A percentile compares a stretch with the other conserved stretches of the same genome.
Conservation (phyloP, 1,140 invertebrate genomes). For the Drosophila paulistorum region DNA sequence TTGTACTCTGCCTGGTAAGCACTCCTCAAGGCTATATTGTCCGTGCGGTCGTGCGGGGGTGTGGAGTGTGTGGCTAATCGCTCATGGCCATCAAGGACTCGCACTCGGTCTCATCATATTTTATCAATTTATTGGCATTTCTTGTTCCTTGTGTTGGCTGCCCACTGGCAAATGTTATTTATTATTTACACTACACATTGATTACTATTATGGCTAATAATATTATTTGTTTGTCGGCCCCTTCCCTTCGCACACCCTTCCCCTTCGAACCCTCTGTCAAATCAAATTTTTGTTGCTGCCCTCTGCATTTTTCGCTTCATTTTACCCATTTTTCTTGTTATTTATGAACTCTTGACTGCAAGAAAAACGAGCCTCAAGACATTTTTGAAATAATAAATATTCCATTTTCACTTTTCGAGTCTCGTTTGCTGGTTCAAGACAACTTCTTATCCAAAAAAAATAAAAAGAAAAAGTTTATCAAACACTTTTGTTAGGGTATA, state of each 20-base stretch:
- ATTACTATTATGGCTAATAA: constrained; percentile 77
- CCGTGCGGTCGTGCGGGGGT: constrained; percentile 29
- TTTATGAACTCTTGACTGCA: constrained; percentile 70
- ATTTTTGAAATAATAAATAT: constrained; percentile 79
- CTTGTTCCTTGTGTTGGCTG: constrained; percentile 17
- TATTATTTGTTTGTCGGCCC: constrained; percentile 60
- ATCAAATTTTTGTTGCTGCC: constrained; percentile 60
- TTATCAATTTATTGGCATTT: constrained; percentile 79
- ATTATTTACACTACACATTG: constrained; percentile 79
- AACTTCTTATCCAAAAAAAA: too few relatives aligned
- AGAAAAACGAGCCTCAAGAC: constrained; percentile 56
- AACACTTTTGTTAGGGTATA: constrained; percentile 15
- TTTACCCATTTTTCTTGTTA: constrained; percentile 71
- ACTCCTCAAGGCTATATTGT: constrained; percentile 55
- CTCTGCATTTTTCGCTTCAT: constrained; percentile 58
- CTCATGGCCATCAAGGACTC: constrained; percentile 44
- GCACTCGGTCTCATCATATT: constrained; percentile 65
- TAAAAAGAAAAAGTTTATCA: too few relatives aligned
- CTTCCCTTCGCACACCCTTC: not conserved
- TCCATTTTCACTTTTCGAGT: constrained; percentile 51
- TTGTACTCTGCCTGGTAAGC: constrained; percentile 45
- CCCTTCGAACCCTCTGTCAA: not conserved
- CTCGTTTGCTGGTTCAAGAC: constrained; percentile 28
- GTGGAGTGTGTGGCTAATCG: constrained; percentile 45
- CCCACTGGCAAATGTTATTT: constrained; percentile 58